Evolutionary conservation across 2,797 vertebrate species (phyloP).

Genomic region (Echeneis naucrates): DNA sequence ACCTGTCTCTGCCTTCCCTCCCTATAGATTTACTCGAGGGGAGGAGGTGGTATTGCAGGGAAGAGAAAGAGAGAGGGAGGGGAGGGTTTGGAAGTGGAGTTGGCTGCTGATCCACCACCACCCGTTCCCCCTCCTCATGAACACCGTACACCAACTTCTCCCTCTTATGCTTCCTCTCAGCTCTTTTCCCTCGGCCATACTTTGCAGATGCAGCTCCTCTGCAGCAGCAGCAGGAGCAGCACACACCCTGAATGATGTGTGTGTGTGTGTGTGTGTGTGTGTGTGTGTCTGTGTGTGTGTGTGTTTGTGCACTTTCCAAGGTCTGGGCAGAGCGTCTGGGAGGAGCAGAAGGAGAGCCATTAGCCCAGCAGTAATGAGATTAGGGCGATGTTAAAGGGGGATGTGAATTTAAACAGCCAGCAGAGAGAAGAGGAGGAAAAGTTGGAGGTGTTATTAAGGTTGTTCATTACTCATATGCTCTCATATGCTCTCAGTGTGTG

Average conservation of each 20-base stretch:
- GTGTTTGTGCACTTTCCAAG: slow-evolving; percentile 89
- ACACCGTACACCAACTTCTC: slow-evolving; percentile 67
- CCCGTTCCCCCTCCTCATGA: slow-evolving; percentile 35
- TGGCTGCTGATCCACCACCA: slow-evolving; percentile 45
- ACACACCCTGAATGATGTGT: slow-evolving; percentile 57
- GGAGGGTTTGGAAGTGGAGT: slow-evolving; percentile 60
- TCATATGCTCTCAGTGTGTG: slow-evolving; percentile 54
- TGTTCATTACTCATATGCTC: slow-evolving; percentile 83
- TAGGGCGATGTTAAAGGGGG: slow-evolving; percentile 90
- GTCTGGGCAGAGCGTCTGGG: slow-evolving; percentile 95
- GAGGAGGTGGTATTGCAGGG: slow-evolving; percentile 48
- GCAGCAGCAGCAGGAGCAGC: slow-evolving; percentile 73
- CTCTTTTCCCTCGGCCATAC: slow-evolving; percentile 67
- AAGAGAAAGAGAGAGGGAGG: slow-evolving; percentile 54
- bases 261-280: slow-evolving; percentile 45
- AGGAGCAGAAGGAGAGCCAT: slow-evolving; percentile 92
- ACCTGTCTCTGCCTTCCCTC: slow-evolving; percentile 99
- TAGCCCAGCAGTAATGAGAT: slow-evolving; percentile 88
- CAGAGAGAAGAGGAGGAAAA: slow-evolving; percentile 82
- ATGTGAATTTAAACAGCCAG: slow-evolving; percentile 85
- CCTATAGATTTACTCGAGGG: slow-evolving; percentile 94
- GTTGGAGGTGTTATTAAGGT: slow-evolving; percentile 88
- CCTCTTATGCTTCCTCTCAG: slow-evolving; percentile 65
- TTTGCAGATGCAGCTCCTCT: slow-evolving; percentile 81
- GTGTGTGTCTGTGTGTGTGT: slow-evolving; percentile 32